Evolutionary conservation across 2,888 invertebrate genomes (phyloP).

Genomic region (Acholoe squamosa): DNA sequence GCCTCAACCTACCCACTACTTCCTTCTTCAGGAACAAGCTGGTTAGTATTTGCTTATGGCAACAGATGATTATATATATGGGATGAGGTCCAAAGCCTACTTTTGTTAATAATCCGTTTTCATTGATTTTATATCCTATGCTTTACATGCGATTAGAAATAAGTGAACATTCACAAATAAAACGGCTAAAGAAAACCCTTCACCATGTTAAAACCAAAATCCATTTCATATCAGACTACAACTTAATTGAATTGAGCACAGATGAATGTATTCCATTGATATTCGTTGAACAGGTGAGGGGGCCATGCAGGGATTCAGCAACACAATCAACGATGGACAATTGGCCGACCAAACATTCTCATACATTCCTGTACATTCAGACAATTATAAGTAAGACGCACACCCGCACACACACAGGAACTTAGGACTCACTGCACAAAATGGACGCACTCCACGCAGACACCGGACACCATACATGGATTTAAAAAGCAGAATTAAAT

Average conservation of each 20-base stretch:
- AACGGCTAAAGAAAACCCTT: too few relatives aligned
- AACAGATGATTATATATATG: too few relatives aligned
- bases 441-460: neutral
- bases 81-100: too few relatives aligned
- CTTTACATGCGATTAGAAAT: too few relatives aligned
- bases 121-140: too few relatives aligned
- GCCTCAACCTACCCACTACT: too few relatives aligned
- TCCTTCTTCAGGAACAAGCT: too few relatives aligned
- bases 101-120: too few relatives aligned
- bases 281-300: neutral
- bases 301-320: neutral
- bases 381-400: neutral
- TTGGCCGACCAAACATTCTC: neutral
- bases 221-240: neutral
- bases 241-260: neutral
- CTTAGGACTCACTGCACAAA: slow-evolving; percentile 4
- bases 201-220: too few relatives aligned
- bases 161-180: too few relatives aligned
- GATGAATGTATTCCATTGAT: too few relatives aligned
- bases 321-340: neutral
- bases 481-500: slow-evolving; percentile 17
- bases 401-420: slow-evolving; percentile 10
- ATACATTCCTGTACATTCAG: neutral
- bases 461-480: neutral
- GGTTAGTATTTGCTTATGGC: too few relatives aligned